Evolutionary conservation across 2,888 invertebrate species (phyloP).

Genomic region (Choreutis nemorana): DNA sequence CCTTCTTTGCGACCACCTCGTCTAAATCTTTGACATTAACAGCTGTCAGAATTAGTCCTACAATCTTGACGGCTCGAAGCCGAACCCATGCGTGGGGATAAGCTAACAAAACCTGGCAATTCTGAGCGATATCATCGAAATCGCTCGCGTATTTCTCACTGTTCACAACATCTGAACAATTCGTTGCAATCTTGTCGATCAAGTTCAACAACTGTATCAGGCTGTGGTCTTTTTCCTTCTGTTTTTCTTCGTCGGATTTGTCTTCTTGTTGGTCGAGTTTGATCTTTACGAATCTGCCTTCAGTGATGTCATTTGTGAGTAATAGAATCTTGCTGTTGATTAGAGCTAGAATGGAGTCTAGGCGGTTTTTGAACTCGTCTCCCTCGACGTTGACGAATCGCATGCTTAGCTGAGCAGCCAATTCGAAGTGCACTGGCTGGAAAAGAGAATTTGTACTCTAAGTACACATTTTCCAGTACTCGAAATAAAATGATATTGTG

Average conservation of each 20-base stretch:
- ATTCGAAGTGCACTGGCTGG: constrained; percentile 72
- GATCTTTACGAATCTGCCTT: constrained; percentile 69
- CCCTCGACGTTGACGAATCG: constrained; percentile 82
- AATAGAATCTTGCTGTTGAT: constrained; percentile 60
- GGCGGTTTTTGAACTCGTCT: constrained; percentile 71
- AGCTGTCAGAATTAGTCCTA: constrained; percentile 74
- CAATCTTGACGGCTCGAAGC: constrained; percentile 76
- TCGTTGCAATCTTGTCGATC: constrained; percentile 71
- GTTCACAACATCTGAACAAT: constrained; percentile 68
- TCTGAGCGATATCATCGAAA: constrained; percentile 69
- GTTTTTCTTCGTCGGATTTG: constrained; percentile 63
- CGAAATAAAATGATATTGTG: too few relatives aligned
- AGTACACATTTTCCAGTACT: not conserved
- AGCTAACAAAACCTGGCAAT: constrained; percentile 74
- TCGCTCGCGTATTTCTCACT: constrained; percentile 45
- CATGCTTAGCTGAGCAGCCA: constrained; percentile 82
- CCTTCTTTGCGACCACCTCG: constrained; percentile 36
- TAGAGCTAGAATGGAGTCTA: constrained; percentile 69
- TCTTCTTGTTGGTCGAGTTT: constrained; percentile 39
- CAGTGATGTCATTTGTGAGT: constrained; percentile 49
- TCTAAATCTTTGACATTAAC: constrained; percentile 70
- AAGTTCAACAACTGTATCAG: constrained; percentile 78
- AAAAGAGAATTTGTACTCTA: constrained; percentile 13
- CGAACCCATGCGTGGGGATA: constrained; percentile 92
- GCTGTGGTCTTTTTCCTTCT: constrained; percentile 75